Evolutionary conservation across 2,113 vertebrate species (phyloP).

Genomic region (Cephalopholis sonnerati): DNA sequence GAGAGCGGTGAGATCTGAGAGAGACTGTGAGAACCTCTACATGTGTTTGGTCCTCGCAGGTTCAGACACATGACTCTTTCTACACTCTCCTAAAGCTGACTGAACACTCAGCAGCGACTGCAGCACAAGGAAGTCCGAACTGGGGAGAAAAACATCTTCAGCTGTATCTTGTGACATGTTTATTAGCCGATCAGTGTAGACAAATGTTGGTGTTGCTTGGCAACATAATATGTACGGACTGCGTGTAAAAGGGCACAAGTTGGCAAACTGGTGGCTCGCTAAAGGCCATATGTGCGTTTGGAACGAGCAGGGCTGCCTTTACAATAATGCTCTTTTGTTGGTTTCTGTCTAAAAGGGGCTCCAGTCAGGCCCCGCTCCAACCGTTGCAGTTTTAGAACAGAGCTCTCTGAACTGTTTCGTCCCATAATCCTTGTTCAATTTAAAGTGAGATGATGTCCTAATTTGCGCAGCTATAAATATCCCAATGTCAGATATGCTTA

Average conservation of each 20-base stretch:
- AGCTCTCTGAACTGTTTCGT: neutral
- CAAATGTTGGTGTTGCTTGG: conserved; percentile 22
- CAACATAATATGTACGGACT: conserved; percentile 27
- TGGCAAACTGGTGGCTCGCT: conserved; percentile 12
- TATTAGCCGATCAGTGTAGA: conserved; percentile 12
- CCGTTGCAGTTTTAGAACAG: neutral
- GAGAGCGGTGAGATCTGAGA: neutral
- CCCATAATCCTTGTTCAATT: conserved; percentile 40
- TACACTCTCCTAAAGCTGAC: neutral
- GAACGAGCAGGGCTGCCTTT: conserved; percentile 6
- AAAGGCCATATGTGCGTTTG: conserved; percentile 16
- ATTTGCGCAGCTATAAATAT: conserved; percentile 79
- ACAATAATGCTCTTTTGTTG: conserved; percentile 17
- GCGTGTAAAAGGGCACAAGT: conserved; percentile 12
- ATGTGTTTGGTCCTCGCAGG: neutral
- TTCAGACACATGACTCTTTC: neutral
- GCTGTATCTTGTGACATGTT: conserved; percentile 21
- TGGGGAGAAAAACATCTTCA: neutral
- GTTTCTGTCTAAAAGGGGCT: conserved; percentile 9
- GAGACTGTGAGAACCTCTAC: neutral
- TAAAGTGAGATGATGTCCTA: conserved; percentile 60
- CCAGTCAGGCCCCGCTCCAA: conserved; percentile 1
- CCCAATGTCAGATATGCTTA: conserved; percentile 50
- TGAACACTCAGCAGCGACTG: neutral
- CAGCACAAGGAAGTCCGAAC: conserved; percentile 1